Evolutionary conservation across 2,888 invertebrate genomes (phyloP), one percentile per base, ranked within the genome.

Genomic region (Eristalis arbustorum): DNA sequence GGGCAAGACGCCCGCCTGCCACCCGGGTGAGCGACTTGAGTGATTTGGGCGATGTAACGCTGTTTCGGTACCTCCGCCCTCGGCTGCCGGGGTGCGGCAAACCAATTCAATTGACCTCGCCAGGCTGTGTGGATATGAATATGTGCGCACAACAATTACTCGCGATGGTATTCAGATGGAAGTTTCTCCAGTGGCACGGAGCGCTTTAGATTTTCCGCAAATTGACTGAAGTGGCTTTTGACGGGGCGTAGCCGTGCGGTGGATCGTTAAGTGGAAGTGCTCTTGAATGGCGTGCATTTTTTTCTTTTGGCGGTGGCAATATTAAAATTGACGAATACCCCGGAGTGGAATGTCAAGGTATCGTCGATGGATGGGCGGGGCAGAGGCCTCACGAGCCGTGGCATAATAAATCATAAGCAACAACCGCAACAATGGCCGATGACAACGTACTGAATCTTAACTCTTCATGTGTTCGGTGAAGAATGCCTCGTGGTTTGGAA

Each of bases 51-150:
- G 77, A 10, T 37, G 76, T 81, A 76, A 81, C 76, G 67, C 72
- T 68, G 64, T 64, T 75, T 62, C 71, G 49, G 28, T 56, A 56
- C 40, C 25, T 25, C 23, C 22, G 3, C 6, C 68, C 62, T 4
- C 11, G 25, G 72, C 28, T 37, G 37, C 34, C 61, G 62, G 64
- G 62, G 59, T 64, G 69, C 57, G 69, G 63, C 81, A 66, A n/a
- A 61, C 63, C 77, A 77, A 85, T 81, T 82, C 77, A 77, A 71
- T 82, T 85, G 73, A 85, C 69, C 74, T 78, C 66, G 66, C 62
- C 74, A 68, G n/a, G 66, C 66, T 73, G 71, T 57, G 69, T 69
- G 67, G 57, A 77, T 37, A 57, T 73, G 79, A 74, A 61, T 73
- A 28, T 67, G 76, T 69, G 66, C 49, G 64, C 49, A 62, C 42